Evolutionary conservation across 1,140 invertebrate species (phyloP).

Genomic region (Phenacoccus solenopsis): DNA sequence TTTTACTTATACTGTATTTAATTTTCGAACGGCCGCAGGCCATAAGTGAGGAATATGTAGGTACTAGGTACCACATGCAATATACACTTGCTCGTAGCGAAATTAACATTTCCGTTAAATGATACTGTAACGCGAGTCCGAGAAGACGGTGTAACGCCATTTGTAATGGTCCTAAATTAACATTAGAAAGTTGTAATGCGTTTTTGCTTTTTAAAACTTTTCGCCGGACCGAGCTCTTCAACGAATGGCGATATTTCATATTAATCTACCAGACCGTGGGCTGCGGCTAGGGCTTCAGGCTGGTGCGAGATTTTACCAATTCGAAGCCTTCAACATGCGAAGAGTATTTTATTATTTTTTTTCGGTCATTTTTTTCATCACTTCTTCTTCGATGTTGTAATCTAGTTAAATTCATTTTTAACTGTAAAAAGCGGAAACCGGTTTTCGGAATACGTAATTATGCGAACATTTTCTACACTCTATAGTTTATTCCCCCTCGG

Average conservation of each 20-base stretch:
- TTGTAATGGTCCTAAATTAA: conserved; percentile 12
- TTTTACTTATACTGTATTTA: background rate
- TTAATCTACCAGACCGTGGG: background rate
- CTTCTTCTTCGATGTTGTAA: background rate
- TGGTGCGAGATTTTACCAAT: background rate
- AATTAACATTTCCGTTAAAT: conserved; percentile 12
- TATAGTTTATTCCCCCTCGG: background rate
- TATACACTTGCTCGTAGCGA: conserved; percentile 1
- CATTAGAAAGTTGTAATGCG: conserved; percentile 8
- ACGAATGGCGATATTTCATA: conserved; percentile 11
- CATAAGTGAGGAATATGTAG: too few relatives aligned
- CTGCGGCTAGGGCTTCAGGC: background rate
- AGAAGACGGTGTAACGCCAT: conserved; percentile 1
- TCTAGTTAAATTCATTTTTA: conserved; percentile 17
- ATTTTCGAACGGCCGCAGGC: background rate
- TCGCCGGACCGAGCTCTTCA: background rate
- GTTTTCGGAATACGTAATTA: conserved; percentile 14
- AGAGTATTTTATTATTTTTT: background rate
- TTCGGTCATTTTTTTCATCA: background rate
- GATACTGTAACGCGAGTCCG: conserved; percentile 12
- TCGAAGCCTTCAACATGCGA: background rate
- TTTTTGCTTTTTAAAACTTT: conserved; percentile 9
- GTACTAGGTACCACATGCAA: too few relatives aligned
- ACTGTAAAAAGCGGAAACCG: conserved; percentile 14
- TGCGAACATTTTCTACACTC: conserved; percentile 10